Evolutionary conservation across 2,797 vertebrate species (phyloP).

Genomic region (Tauraco hartlaubi): DNA sequence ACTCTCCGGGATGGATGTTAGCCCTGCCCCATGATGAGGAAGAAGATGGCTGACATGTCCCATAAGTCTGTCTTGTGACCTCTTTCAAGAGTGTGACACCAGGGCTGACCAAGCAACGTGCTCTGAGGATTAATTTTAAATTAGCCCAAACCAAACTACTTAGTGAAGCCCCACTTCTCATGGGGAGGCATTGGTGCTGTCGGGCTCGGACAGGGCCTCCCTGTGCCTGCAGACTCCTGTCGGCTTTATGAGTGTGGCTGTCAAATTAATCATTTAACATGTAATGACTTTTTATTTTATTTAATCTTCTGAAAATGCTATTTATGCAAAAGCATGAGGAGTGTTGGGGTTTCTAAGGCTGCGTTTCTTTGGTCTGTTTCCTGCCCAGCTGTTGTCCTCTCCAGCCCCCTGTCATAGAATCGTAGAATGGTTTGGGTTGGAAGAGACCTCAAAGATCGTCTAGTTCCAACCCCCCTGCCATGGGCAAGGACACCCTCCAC

Average conservation of each 20-base stretch:
- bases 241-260: background rate
- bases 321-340: conserved; percentile 15
- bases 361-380: conserved; percentile 38
- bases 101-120: background rate
- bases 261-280: conserved; percentile 64
- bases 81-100: background rate
- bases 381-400: conserved; percentile 58
- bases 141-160: background rate
- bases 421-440: too few species aligned
- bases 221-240: background rate
- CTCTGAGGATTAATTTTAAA: conserved; percentile 4
- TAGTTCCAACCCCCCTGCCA: too few species aligned
- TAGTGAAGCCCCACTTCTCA: background rate
- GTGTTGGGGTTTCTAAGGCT: background rate
- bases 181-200: background rate
- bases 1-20: background rate
- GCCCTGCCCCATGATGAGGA: background rate
- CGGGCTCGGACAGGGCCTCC: background rate
- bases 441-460: too few species aligned
- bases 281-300: conserved; percentile 51
- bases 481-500: too few species aligned
- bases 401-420: background rate
- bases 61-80: background rate
- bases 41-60: background rate
- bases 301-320: conserved; percentile 12